phyloP scores from a whole-genome alignment of 2,888 invertebrate species.

The Apamea monoglypha region DNA sequence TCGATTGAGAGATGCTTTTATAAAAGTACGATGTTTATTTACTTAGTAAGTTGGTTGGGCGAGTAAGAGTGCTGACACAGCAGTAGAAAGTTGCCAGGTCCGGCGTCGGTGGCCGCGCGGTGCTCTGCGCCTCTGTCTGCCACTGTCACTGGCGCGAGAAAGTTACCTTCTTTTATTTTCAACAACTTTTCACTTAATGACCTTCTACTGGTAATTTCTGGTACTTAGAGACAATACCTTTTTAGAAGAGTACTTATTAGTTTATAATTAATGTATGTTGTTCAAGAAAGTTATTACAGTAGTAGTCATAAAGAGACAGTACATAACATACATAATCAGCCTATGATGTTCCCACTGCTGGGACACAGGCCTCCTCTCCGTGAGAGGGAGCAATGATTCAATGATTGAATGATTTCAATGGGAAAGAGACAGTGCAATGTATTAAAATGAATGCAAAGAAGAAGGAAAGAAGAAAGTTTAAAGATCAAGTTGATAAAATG shows the following conservation, averaged over 20 bases:
- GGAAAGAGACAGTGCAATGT: neutral
- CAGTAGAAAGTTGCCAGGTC: conserved; percentile 63
- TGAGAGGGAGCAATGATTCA: too few species aligned
- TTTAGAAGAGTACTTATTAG: neutral
- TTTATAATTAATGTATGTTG: neutral
- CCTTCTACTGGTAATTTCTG: conserved; percentile 46
- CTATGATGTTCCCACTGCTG: too few species aligned
- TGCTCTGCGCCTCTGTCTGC: conserved; percentile 36
- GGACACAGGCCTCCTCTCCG: too few species aligned
- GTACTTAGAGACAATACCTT: conserved; percentile 2
- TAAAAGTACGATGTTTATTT: conserved; percentile 29
- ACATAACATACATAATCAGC: too few species aligned
- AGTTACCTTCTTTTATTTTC: conserved; percentile 69
- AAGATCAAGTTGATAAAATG: conserved; percentile 16
- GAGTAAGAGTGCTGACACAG: conserved; percentile 57
- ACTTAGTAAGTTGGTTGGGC: conserved; percentile 37
- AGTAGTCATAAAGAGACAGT: neutral
- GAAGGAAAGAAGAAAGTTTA: conserved; percentile 25
- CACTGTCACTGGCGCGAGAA: conserved; percentile 69
- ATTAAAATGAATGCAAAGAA: conserved; percentile 7
- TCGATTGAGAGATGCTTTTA: conserved; percentile 4
- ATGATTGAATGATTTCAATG: too few species aligned
- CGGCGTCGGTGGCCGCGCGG: conserved; percentile 27
- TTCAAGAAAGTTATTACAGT: neutral
- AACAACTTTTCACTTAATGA: conserved; percentile 71